Evolutionary conservation across 2,888 invertebrate species (phyloP), one percentile per base, ranked within the genome.

Genomic region (Nemurella pictetii): DNA sequence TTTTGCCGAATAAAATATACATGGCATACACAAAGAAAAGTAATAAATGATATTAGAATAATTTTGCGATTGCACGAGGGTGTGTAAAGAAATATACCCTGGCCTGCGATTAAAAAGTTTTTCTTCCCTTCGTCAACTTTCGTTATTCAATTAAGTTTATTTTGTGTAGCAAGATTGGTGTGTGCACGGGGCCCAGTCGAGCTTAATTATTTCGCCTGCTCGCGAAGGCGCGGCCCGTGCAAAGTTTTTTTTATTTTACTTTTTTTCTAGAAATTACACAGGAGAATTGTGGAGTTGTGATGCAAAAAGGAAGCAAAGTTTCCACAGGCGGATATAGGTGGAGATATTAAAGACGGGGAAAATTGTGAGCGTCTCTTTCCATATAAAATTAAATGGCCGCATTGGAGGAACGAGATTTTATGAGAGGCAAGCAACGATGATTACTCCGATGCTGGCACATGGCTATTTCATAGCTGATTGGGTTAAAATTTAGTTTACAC

Each of bases 201-300:
- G 55, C 72, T 82, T 82, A 82, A 82, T 82, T 82, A 82, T 82
- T 82, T 82, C 55, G n/a, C n/a, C n/a, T n/a, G n/a, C n/a, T n/a
- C n/a, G n/a, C n/a, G 28, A 78, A 78, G 78, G 30, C 78, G n/a
- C 78, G n/a, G 78, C n/a, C 25, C 29, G n/a, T n/a, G 29, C 20
- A 78, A 55, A 55, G 1, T 29, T 55, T 55, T 55, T 55, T 55
- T 7, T 55, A 55, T 55, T 55, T 55, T 55, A 55, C 29, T 78
- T 78, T n/a, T 35, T 35, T 35, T 35, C n/a, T 80, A 80, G 28
- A 80, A 80, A 80, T 80, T 80, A 80, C 80, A 80, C 80, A 20
- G 25, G 35, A 80, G 80, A 35, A n/a, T 80, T 80, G 80, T 35
- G 7, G 35, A 80, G 75, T 7, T 28, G 75, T 75, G 27, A 75